phyloP scores from a whole-genome alignment of 2,113 vertebrate genomes.

The Rhea pennata region DNA sequence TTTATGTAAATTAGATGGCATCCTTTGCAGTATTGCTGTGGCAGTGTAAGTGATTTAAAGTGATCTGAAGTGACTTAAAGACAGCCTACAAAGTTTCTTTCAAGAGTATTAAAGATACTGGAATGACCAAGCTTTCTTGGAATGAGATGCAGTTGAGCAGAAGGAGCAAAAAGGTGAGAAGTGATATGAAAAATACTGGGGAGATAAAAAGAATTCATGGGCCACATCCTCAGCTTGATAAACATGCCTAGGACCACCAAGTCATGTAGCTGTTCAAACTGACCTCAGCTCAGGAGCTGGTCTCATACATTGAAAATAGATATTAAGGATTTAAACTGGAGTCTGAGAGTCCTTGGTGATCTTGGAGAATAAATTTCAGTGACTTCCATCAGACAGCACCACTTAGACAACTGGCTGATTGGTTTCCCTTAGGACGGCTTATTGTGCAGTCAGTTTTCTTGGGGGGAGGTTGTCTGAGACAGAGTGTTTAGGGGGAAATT shows the following conservation, averaged over 20 bases:
- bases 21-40: constrained; percentile 38
- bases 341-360: not conserved
- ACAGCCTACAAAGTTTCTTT: constrained; percentile 25
- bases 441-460: not conserved
- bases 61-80: constrained; percentile 38
- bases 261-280: not conserved
- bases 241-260: not conserved
- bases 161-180: not conserved
- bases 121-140: not conserved
- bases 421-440: not conserved
- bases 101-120: not conserved
- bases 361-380: not conserved
- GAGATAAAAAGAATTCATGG: not conserved
- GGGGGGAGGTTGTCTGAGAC: not conserved
- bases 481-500: not conserved
- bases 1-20: constrained; percentile 63
- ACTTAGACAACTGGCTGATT: not conserved
- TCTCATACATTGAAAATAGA: not conserved
- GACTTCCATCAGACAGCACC: not conserved
- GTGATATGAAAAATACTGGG: not conserved
- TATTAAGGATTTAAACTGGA: not conserved
- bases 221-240: not conserved
- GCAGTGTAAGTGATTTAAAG: constrained; percentile 21
- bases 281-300: not conserved
- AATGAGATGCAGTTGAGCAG: not conserved